A percentile compares a stretch with the other conserved stretches of the same genome.
Evolutionary conservation across 2,888 invertebrate genomes (phyloP).

Genomic region (Drosophila nigricruria): DNA sequence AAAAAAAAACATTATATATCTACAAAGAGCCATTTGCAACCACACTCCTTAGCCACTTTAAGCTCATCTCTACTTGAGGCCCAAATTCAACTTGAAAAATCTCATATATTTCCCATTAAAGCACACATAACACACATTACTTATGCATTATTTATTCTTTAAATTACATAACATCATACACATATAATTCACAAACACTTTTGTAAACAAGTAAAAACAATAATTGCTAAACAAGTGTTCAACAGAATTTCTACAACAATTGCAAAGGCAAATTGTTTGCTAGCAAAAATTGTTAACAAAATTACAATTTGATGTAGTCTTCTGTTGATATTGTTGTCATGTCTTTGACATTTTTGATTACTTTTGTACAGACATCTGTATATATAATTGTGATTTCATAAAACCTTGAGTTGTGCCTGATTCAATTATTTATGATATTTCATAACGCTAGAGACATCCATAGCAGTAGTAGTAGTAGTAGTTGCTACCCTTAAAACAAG

Average conservation of each 20-base stretch:
- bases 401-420: constrained; percentile 38
- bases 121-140: background rate
- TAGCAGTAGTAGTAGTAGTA: constrained; percentile 11
- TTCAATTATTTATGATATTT: constrained; percentile 60
- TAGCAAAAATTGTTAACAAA: constrained; percentile 17
- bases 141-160: background rate
- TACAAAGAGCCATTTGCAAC: background rate
- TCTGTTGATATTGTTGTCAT: background rate
- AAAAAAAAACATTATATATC: too few species aligned
- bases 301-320: background rate
- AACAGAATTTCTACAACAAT: constrained; percentile 43
- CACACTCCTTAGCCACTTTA: background rate
- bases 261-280: constrained; percentile 25
- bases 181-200: background rate
- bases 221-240: background rate
- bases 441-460: constrained; percentile 20
- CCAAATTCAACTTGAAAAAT: background rate
- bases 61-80: background rate
- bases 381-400: constrained; percentile 41
- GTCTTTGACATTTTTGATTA: constrained; percentile 23
- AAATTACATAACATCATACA: background rate
- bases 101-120: background rate
- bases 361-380: constrained; percentile 43
- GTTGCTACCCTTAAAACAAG: constrained; percentile 27
- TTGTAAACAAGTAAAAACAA: background rate